A percentile compares a stretch with the other conserved stretches of the same genome.
phyloP scores from a whole-genome alignment of 2,888 invertebrate genomes.

The Parnassius orleans region DNA sequence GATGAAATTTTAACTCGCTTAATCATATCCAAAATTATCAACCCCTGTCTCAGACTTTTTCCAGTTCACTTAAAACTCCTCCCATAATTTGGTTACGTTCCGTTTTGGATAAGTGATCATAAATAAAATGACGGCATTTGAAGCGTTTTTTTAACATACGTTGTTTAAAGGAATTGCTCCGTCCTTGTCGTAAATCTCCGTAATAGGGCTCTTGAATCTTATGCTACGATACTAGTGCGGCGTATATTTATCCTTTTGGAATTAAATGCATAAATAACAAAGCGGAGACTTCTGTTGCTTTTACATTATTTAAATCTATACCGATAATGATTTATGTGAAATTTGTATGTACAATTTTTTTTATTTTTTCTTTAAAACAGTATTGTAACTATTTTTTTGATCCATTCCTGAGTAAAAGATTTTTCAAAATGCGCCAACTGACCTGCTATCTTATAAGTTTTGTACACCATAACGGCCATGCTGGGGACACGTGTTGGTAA shows the following conservation, averaged over 20 bases:
- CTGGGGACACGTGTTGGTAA: no score
- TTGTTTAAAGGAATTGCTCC: conserved; percentile 51
- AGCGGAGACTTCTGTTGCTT: not conserved
- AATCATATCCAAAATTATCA: conserved; percentile 1
- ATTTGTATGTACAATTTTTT: not conserved
- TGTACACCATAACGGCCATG: no score
- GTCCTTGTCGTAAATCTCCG: conserved; percentile 55
- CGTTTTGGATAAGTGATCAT: conserved; percentile 45
- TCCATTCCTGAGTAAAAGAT: no score
- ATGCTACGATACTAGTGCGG: not conserved
- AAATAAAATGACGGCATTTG: conserved; percentile 48
- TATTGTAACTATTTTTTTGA: no score
- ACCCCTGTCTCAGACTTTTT: conserved; percentile 22
- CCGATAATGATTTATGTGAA: not conserved
- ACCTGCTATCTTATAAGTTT: no score
- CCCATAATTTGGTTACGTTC: conserved; percentile 52
- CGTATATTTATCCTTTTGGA: not conserved
- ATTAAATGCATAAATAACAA: not conserved
- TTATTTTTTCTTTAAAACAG: no score
- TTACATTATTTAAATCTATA: not conserved
- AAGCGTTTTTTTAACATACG: conserved; percentile 49
- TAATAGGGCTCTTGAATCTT: conserved; percentile 34
- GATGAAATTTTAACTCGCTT: no score
- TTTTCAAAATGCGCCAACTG: no score
- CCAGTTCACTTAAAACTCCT: conserved; percentile 40